A percentile compares a stretch with the other conserved stretches of the same genome.
Conservation (phyloP, 2,797 vertebrate genomes). For the Myoxocephalus aenaeus region DNA sequence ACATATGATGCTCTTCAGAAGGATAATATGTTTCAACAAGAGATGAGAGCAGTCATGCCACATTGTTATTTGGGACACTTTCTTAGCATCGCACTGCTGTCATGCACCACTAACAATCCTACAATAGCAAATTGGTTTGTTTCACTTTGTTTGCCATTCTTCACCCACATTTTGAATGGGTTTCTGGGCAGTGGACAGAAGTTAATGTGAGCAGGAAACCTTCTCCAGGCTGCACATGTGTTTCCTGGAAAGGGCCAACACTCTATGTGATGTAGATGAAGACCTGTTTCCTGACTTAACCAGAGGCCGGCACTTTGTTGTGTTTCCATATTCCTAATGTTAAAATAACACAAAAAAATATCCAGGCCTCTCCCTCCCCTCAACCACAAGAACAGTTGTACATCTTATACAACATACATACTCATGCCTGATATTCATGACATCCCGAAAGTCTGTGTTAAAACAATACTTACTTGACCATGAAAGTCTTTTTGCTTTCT, state of each 20-base stretch:
- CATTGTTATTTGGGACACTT: background rate
- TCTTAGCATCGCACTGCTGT: background rate
- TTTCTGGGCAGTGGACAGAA: background rate
- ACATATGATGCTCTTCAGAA: background rate
- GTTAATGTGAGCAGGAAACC: background rate
- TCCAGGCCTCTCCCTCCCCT: background rate
- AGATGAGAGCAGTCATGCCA: background rate
- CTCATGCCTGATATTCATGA: too few relatives aligned
- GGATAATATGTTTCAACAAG: constrained; percentile 1
- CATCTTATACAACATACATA: too few relatives aligned
- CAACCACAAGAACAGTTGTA: too few relatives aligned
- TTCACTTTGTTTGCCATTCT: constrained; percentile 26
- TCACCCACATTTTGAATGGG: background rate
- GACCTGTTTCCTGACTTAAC: background rate
- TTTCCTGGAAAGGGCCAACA: background rate
- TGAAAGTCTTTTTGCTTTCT: too few relatives aligned
- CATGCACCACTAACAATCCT: background rate
- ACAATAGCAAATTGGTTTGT: constrained; percentile 17
- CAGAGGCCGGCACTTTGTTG: background rate
- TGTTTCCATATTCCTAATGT: background rate
- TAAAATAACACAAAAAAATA: too few relatives aligned
- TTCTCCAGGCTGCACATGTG: background rate
- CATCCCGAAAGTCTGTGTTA: too few relatives aligned
- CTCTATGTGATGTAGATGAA: background rate
- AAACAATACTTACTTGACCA: too few relatives aligned